These are phyloP conservation scores for Danio choprae DNA, from an alignment of 2,797 vertebrate species.

Conservation along the genomic window DNA sequence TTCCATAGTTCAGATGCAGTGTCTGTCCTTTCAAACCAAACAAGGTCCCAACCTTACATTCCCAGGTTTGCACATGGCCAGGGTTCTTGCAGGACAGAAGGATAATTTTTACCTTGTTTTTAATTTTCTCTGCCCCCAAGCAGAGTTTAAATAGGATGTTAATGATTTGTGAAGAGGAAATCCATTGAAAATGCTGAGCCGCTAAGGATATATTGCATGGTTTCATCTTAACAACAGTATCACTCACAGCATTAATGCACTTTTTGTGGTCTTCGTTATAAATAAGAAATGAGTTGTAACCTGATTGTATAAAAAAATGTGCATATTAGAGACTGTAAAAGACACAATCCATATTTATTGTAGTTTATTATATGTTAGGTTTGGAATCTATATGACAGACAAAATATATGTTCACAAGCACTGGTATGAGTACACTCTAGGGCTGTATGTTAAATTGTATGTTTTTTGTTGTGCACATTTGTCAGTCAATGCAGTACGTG, in stretches of 20 bases:
- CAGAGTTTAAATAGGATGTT: slow-evolving; percentile 87
- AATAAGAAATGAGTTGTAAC: slow-evolving; percentile 87
- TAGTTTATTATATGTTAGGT: too few species aligned
- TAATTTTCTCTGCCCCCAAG: slow-evolving; percentile 82
- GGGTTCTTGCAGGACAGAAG: slow-evolving; percentile 85
- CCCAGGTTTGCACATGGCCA: slow-evolving; percentile 89
- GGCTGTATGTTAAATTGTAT: too few species aligned
- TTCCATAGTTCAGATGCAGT: slow-evolving; percentile 91
- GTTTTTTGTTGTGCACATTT: too few species aligned
- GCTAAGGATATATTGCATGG: slow-evolving; percentile 77
- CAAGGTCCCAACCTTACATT: slow-evolving; percentile 93
- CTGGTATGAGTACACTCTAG: too few species aligned
- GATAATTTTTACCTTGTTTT: slow-evolving; percentile 82
- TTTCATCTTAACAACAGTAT: slow-evolving; percentile 72
- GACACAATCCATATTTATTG: too few species aligned
- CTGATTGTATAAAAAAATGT: slow-evolving; percentile 61
- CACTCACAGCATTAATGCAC: slow-evolving; percentile 79
- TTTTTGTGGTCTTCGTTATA: slow-evolving; percentile 89
- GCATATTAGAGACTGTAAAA: not conserved
- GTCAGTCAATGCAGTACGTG: too few species aligned
- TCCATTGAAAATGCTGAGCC: slow-evolving; percentile 91
- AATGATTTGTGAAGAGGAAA: slow-evolving; percentile 86
- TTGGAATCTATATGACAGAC: too few species aligned
- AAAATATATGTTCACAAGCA: too few species aligned
- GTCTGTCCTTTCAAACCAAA: slow-evolving; percentile 85